phyloP scores from a whole-genome alignment of 2,888 invertebrate species.

The Margaritifera margaritifera region DNA sequence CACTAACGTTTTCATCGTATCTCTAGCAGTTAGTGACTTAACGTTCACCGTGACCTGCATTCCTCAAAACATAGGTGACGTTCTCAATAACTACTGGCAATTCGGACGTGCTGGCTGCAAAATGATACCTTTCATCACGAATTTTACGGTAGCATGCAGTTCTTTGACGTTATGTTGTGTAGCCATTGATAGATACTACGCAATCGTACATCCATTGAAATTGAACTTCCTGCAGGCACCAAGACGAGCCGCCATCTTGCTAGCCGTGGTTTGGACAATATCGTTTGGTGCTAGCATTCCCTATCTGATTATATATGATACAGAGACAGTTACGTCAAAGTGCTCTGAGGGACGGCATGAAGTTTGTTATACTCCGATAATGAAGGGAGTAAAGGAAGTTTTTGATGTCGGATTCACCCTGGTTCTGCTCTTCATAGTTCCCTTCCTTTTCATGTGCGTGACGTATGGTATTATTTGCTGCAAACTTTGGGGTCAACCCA shows the following conservation, averaged over 20 bases:
- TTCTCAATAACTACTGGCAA: conserved; percentile 38
- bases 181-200: conserved; percentile 55
- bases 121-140: conserved; percentile 45
- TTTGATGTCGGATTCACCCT: conserved; percentile 43
- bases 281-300: conserved; percentile 43
- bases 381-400: conserved; percentile 23
- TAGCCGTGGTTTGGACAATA: conserved; percentile 45
- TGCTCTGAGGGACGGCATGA: conserved; percentile 19
- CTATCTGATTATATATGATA: conserved; percentile 43
- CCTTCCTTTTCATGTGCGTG: conserved; percentile 43
- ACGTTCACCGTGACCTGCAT: conserved; percentile 45
- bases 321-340: conserved; percentile 23
- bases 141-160: conserved; percentile 48
- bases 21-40: conserved; percentile 54
- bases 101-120: conserved; percentile 51
- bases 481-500: conserved; percentile 49
- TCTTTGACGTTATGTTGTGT: conserved; percentile 56
- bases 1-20: conserved; percentile 56
- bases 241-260: conserved; percentile 33
- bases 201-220: conserved; percentile 54
- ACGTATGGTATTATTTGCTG: conserved; percentile 52
- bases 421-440: conserved; percentile 42
- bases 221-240: conserved; percentile 43
- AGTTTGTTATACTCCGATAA: conserved; percentile 26
- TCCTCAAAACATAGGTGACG: conserved; percentile 44